Percentiles rank a stretch among this genome's conserved stretches.
Evolutionary conservation across 1,140 invertebrate species (phyloP).

Genomic region (Drosophila littoralis): DNA sequence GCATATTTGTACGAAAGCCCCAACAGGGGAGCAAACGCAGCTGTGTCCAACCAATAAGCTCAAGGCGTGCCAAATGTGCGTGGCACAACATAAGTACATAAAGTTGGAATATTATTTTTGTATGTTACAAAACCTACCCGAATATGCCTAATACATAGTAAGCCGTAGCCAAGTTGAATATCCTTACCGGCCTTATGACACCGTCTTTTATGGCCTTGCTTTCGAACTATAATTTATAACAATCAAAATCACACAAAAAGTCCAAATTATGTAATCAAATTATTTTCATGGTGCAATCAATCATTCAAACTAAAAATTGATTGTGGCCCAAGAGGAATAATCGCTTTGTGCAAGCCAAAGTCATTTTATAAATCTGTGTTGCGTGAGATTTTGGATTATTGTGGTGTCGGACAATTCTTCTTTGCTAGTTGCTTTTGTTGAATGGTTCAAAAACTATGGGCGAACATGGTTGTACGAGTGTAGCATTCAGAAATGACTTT

Average conservation of each 20-base stretch:
- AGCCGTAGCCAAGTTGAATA: neutral
- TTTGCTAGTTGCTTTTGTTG: too few relatives aligned
- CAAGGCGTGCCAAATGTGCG: conserved; percentile 37
- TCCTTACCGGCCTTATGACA: neutral
- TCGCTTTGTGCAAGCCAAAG: neutral
- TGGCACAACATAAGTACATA: conserved; percentile 36
- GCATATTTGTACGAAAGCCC: conserved; percentile 2
- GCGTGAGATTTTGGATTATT: too few relatives aligned
- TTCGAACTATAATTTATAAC: conserved; percentile 34
- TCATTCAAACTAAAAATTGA: conserved; percentile 20
- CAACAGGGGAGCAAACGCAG: conserved; percentile 40
- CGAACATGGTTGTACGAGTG: too few relatives aligned
- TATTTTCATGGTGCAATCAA: conserved; percentile 17
- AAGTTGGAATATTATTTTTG: conserved; percentile 70
- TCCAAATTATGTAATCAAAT: conserved; percentile 30
- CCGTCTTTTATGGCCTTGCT: neutral
- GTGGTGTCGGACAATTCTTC: too few relatives aligned
- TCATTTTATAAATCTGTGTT: conserved; percentile 6
- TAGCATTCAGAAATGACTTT: too few relatives aligned
- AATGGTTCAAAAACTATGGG: too few relatives aligned
- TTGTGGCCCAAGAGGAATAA: neutral
- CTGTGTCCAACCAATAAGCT: conserved; percentile 69
- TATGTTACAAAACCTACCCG: conserved; percentile 53
- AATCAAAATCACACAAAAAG: conserved; percentile 45
- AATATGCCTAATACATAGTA: conserved; percentile 31